These are phyloP conservation scores for Ecdyonurus torrentis DNA, from an alignment of 2,888 invertebrate species.

Conservation along the genomic window DNA sequence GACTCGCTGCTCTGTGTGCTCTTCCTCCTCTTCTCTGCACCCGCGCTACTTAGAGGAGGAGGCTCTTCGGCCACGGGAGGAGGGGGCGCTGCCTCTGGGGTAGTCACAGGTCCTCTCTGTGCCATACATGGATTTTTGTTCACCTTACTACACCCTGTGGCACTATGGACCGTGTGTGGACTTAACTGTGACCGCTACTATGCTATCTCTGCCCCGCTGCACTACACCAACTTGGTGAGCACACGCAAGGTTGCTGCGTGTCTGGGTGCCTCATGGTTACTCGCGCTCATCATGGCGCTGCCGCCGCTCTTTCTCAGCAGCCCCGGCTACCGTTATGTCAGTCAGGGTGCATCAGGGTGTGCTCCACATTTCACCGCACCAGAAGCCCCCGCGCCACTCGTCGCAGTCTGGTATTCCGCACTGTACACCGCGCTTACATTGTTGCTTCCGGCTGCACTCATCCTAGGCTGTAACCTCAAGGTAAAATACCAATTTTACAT, in stretches of 20 bases:
- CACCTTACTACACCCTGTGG: slow-evolving; percentile 53
- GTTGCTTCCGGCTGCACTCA: slow-evolving; percentile 45
- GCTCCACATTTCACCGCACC: slow-evolving; percentile 4
- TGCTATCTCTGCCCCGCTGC: slow-evolving; percentile 62
- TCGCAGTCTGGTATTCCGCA: slow-evolving; percentile 43
- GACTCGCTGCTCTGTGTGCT: slow-evolving; percentile 47
- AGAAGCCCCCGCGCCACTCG: background rate
- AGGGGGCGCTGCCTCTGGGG: slow-evolving; percentile 25
- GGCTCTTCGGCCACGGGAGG: slow-evolving; percentile 10
- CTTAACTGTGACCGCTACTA: slow-evolving; percentile 64
- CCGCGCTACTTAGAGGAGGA: slow-evolving; percentile 24
- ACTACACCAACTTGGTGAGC: slow-evolving; percentile 60
- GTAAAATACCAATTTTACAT: too few species aligned
- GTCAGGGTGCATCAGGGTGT: slow-evolving; percentile 26
- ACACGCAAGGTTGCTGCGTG: slow-evolving; percentile 50
- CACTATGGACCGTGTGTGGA: slow-evolving; percentile 64
- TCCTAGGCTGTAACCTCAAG: slow-evolving; percentile 54
- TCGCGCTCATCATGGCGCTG: slow-evolving; percentile 37
- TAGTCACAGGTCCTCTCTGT: slow-evolving; percentile 32
- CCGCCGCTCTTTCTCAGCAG: slow-evolving; percentile 38
- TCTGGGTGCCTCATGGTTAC: slow-evolving; percentile 48
- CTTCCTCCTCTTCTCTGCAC: slow-evolving; percentile 37
- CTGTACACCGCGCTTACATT: slow-evolving; percentile 46
- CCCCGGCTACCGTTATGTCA: background rate
- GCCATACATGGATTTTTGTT: slow-evolving; percentile 48